These are phyloP conservation scores for Characodon lateralis DNA, from an alignment of 2,797 vertebrate species.

Conservation along the genomic window DNA sequence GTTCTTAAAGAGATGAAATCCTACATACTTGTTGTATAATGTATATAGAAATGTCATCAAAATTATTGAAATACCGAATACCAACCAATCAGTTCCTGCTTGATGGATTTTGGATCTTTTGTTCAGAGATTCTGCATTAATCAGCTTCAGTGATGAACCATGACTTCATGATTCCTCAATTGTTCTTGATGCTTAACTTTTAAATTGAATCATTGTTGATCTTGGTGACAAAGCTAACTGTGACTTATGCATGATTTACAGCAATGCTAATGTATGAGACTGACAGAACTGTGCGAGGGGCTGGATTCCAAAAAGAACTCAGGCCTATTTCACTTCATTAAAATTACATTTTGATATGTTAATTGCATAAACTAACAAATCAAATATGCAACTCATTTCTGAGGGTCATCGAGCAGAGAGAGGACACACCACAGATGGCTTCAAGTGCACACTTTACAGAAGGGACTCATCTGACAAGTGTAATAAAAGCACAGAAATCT, in stretches of 20 bases:
- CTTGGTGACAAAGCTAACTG: conserved; percentile 16
- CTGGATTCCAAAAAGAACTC: not conserved
- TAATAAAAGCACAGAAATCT: conserved; percentile 32
- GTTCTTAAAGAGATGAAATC: conserved; percentile 34
- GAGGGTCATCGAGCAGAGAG: conserved; percentile 30
- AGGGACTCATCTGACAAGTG: conserved; percentile 35
- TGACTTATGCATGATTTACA: not conserved
- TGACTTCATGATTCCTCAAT: conserved; percentile 3
- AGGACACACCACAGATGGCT: conserved; percentile 50
- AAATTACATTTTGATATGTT: not conserved
- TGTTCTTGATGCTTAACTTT: conserved; percentile 9
- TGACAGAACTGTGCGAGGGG: not conserved
- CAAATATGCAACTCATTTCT: conserved; percentile 3
- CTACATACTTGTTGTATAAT: conserved; percentile 1
- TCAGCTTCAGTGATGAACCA: conserved; percentile 29
- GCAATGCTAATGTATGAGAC: not conserved
- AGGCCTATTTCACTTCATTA: not conserved
- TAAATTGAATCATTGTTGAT: conserved; percentile 2
- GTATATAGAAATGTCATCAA: conserved; percentile 32
- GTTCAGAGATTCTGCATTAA: conserved; percentile 9
- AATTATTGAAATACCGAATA: conserved; percentile 10
- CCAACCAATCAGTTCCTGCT: not conserved
- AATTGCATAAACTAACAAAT: not conserved
- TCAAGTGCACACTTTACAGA: conserved; percentile 19
- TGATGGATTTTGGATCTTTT: conserved; percentile 41